A percentile compares a stretch with the other conserved stretches of the same genome.
These are phyloP conservation scores for Harpalus rufipes DNA, from an alignment of 2,888 invertebrate genomes.

Conservation along the genomic window DNA sequence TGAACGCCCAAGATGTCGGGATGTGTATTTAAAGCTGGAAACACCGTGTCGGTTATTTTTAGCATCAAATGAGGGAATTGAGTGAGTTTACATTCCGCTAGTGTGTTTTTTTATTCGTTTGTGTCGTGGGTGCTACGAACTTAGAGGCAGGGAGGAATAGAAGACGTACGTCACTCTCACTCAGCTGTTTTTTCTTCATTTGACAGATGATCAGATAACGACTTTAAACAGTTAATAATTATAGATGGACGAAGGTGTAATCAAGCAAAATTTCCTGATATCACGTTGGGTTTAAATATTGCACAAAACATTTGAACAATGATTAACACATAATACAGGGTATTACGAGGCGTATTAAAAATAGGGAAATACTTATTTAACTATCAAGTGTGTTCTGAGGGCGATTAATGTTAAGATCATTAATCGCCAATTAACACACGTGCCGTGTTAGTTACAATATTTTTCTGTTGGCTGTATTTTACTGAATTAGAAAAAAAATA, in stretches of 20 bases:
- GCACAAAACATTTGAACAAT: not conserved
- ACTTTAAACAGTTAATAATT: conserved; percentile 53
- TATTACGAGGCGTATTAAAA: too few relatives aligned
- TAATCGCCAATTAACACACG: too few relatives aligned
- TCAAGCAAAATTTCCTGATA: conserved; percentile 22
- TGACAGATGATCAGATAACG: conserved; percentile 45
- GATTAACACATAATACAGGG: not conserved
- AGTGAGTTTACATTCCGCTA: conserved; percentile 64
- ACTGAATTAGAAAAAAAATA: too few relatives aligned
- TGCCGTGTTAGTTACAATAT: too few relatives aligned
- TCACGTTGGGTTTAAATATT: not conserved
- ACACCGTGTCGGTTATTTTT: conserved; percentile 64
- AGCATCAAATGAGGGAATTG: conserved; percentile 63
- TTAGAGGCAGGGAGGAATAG: conserved; percentile 7
- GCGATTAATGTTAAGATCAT: too few relatives aligned
- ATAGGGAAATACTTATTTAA: too few relatives aligned
- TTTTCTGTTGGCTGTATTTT: too few relatives aligned
- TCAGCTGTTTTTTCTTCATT: conserved; percentile 10
- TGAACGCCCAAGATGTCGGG: conserved; percentile 46
- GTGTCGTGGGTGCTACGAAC: conserved; percentile 54
- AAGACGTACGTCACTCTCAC: conserved; percentile 6
- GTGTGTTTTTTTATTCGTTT: conserved; percentile 52
- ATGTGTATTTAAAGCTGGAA: conserved; percentile 60
- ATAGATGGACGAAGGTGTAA: not conserved
- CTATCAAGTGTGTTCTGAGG: too few relatives aligned